Conservation (phyloP, 2,797 vertebrate genomes). For the Onychomys torridus region DNA sequence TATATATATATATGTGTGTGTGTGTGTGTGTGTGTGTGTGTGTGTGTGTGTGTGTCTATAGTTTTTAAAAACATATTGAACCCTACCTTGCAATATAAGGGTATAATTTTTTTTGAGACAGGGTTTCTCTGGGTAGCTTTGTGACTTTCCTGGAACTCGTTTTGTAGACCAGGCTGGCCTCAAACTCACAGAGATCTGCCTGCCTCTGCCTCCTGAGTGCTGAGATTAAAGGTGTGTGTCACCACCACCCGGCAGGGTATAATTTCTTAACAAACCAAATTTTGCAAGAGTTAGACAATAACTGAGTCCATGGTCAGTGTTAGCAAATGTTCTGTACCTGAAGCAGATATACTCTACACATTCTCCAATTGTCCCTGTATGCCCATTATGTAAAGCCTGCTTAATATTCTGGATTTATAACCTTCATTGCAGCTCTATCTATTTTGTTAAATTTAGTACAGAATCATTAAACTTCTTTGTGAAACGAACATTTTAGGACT, state of each 20-base stretch:
- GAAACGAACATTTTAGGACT: conserved; percentile 19
- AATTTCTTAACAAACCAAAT: conserved; percentile 20
- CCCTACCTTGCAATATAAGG: background rate
- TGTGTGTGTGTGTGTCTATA: background rate
- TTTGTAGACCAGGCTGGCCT: too few species aligned
- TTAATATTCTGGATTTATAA: background rate
- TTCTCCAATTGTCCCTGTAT: conserved; percentile 1
- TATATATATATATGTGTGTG: background rate
- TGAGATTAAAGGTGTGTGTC: too few species aligned
- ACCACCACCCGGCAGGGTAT: too few species aligned
- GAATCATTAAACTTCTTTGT: conserved; percentile 25
- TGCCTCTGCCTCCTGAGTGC: too few species aligned
- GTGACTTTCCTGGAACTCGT: too few species aligned
- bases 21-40: background rate
- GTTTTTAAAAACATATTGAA: background rate
- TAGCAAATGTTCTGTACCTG: conserved; percentile 15
- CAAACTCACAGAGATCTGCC: too few species aligned
- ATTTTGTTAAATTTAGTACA: conserved; percentile 45
- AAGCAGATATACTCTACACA: background rate
- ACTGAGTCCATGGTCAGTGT: background rate
- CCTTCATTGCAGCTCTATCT: background rate
- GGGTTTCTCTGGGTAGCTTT: too few species aligned
- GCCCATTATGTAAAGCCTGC: background rate
- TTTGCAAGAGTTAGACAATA: conserved; percentile 28
- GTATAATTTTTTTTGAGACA: too few species aligned